phyloP scores from a whole-genome alignment of 2,888 invertebrate species.

The Isoperla grammatica region DNA sequence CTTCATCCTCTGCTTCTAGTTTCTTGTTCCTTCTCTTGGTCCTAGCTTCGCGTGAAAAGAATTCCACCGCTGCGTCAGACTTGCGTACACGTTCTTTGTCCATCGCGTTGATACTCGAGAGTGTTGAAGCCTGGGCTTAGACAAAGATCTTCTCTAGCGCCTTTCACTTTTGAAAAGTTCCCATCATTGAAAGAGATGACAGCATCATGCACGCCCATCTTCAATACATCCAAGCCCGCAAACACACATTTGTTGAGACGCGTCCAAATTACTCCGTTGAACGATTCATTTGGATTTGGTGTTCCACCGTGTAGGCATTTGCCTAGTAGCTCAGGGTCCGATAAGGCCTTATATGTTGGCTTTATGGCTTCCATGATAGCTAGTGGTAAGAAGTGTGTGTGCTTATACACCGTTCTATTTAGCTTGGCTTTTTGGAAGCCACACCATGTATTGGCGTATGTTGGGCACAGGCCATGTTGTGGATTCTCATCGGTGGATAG shows the following conservation, averaged over 20 bases:
- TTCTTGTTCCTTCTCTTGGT: slow-evolving; percentile 23
- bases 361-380: slow-evolving; percentile 8
- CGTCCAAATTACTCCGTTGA: background rate
- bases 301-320: background rate
- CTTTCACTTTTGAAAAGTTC: background rate
- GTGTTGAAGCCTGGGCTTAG: background rate
- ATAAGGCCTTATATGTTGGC: too few relatives aligned
- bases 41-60: slow-evolving; percentile 32
- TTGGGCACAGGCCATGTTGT: slow-evolving; percentile 14
- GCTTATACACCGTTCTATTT: slow-evolving; percentile 3
- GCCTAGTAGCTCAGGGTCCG: too few relatives aligned
- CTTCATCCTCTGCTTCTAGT: too few relatives aligned
- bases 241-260: background rate
- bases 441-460: slow-evolving; percentile 19
- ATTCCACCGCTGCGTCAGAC: too few relatives aligned
- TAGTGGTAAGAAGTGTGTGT: slow-evolving; percentile 14
- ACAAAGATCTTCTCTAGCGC: background rate
- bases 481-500: slow-evolving; percentile 16
- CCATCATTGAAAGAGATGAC: background rate
- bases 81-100: background rate
- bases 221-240: background rate
- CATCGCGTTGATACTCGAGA: background rate
- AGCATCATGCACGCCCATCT: background rate
- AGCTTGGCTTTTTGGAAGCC: slow-evolving; percentile 15
- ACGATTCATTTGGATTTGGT: slow-evolving; percentile 1